Conservation (phyloP, 2,888 invertebrate species). For the Automeris io region DNA sequence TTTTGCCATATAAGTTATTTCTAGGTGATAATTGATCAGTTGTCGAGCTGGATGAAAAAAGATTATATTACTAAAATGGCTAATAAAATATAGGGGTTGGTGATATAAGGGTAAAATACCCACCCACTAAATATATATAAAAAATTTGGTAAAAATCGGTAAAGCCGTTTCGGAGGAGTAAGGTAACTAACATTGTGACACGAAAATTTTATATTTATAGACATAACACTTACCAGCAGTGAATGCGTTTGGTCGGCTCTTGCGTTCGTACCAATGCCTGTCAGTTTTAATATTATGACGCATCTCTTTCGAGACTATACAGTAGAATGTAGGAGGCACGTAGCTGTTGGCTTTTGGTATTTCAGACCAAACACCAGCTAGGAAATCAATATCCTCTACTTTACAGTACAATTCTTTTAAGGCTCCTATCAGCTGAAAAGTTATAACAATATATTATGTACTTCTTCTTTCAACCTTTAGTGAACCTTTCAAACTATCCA, state of each 20-base stretch:
- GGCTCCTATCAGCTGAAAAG: slow-evolving; percentile 22
- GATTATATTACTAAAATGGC: too few species aligned
- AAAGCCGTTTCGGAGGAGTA: too few species aligned
- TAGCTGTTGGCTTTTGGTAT: slow-evolving; percentile 84
- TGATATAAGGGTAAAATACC: too few species aligned
- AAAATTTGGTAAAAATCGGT: too few species aligned
- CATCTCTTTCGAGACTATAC: slow-evolving; percentile 89
- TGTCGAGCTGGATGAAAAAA: too few species aligned
- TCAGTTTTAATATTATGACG: slow-evolving; percentile 85
- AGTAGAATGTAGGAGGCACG: slow-evolving; percentile 90
- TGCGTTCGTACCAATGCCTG: slow-evolving; percentile 82
- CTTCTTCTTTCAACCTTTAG: too few species aligned
- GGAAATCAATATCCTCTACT: slow-evolving; percentile 89
- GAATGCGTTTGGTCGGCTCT: slow-evolving; percentile 25
- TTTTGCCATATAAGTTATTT: too few species aligned
- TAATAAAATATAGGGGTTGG: too few species aligned
- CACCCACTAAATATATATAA: too few species aligned
- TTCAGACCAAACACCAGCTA: slow-evolving; percentile 90
- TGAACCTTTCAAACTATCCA: background rate
- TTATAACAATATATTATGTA: too few species aligned
- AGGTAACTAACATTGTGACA: too few species aligned
- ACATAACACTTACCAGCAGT: slow-evolving; percentile 18
- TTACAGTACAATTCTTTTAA: slow-evolving; percentile 38
- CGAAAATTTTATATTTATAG: background rate
- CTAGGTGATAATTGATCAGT: too few species aligned